phyloP scores from a whole-genome alignment of 2,888 invertebrate genomes.

The Ligdia adustata region DNA sequence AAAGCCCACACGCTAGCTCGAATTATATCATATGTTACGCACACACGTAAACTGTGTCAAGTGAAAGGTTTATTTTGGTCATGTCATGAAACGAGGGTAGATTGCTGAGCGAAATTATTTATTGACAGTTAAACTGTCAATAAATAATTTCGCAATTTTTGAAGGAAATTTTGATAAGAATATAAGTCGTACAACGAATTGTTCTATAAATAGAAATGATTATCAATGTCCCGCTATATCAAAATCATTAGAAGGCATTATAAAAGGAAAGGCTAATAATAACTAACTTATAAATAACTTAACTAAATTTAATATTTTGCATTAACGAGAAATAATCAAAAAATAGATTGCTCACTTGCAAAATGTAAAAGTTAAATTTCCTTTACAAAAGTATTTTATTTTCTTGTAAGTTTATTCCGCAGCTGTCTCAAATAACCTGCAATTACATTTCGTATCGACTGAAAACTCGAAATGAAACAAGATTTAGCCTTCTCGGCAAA shows the following conservation, averaged over 20 bases:
- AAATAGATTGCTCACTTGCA: too few species aligned
- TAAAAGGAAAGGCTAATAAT: too few species aligned
- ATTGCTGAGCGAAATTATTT: neutral
- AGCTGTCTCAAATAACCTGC: slow-evolving; percentile 33
- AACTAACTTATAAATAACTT: too few species aligned
- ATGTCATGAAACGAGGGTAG: neutral
- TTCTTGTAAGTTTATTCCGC: slow-evolving; percentile 22
- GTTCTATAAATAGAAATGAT: neutral
- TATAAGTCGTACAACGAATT: too few species aligned
- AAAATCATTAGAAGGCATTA: neutral
- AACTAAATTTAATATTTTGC: too few species aligned
- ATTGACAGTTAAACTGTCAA: too few species aligned
- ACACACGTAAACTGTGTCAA: slow-evolving; percentile 2
- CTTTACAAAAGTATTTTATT: too few species aligned
- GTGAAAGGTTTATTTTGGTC: slow-evolving; percentile 14
- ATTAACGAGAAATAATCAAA: too few species aligned
- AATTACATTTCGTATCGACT: slow-evolving; percentile 35
- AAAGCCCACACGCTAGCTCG: slow-evolving; percentile 12
- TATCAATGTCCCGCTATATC: neutral
- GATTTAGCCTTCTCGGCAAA: slow-evolving; percentile 28
- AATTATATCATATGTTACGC: slow-evolving; percentile 3
- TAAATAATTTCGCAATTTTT: too few species aligned
- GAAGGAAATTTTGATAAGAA: too few species aligned
- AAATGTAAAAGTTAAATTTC: too few species aligned
- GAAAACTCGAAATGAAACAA: slow-evolving; percentile 34